A percentile compares a stretch with the other conserved stretches of the same genome.
Evolutionary conservation across 2,113 vertebrate species (phyloP).

Genomic region (Copsychus sechellarum): DNA sequence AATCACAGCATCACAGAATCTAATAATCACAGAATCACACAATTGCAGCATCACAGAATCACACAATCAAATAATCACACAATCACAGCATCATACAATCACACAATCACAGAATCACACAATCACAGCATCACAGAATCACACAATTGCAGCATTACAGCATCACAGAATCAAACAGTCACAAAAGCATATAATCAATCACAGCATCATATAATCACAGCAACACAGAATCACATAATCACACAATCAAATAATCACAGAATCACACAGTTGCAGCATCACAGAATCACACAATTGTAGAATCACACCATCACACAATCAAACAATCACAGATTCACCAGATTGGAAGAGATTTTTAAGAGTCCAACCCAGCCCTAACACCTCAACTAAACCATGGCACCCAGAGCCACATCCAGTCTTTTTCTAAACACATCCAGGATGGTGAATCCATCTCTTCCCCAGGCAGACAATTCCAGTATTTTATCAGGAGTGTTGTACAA

Average conservation of each 20-base stretch:
- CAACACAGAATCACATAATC: no score
- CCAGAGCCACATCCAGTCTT: neutral
- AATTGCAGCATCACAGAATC: neutral
- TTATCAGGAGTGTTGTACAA: neutral
- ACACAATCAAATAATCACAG: no score
- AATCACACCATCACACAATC: neutral
- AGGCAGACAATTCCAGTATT: accelerated
- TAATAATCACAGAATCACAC: neutral
- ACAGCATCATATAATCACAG: no score
- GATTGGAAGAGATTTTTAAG: neutral
- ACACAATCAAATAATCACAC: neutral
- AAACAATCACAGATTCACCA: neutral
- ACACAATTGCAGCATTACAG: neutral
- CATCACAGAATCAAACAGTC: no score
- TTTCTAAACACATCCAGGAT: neutral
- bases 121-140: neutral
- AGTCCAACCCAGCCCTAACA: neutral
- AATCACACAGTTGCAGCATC: neutral
- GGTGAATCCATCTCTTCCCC: neutral
- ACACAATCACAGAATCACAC: no score
- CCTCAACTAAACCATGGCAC: neutral
- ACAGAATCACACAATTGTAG: no score
- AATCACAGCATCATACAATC: no score
- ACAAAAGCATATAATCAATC: no score
- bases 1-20: neutral